Base-by-base conservation (phyloP, 2,797 vertebrate genomes). In the Pseudotriccus pelzelni region DNA sequence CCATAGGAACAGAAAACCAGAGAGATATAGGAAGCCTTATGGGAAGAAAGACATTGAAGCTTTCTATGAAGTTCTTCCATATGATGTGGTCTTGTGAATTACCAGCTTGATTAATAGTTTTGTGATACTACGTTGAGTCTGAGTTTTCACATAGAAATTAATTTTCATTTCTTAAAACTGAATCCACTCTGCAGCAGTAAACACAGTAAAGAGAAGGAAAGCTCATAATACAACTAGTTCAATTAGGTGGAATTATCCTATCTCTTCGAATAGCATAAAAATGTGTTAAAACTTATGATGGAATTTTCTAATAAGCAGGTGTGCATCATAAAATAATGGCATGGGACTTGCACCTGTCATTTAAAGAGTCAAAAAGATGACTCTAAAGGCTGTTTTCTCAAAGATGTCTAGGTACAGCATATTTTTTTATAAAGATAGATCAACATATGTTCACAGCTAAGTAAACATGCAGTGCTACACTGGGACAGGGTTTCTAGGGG, bases 41-140 rank as follows among this genome's bases (percentile, higher is more conserved):
- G 20, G 36, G 39, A 87, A 82, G 52, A 60, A 66, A 73, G 37
- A n/a, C 2, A 2, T n/a, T 50, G 62, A 75, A 74, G 12, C 30
- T 63, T 82, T 32, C 15, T 37, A 43, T n/a, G 41, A 49, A 39
- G 32, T 28, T 89, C 15, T 90, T 77, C 17, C 32, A 24, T 55
- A 32, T 3, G 0, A 1, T 62, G 7, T 73, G 22, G 16, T 74
- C 30, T 66, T 84, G 44, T 52, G 53, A 90, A 66, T 85, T 60
- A 37, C 23, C 16, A 43, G 18, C 20, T 91, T 60, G 55, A 60
- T 87, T 76, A 9, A 24, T 27, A 72, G 37, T 46, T 70, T 21
- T 13, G 7, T 6, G 4, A 25, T 30, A 37, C 18, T 39, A 21
- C 0, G 0, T 43, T 46, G 21, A 58, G 4, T 53, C 43, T 83